Percentiles rank a stretch among this genome's conserved stretches.
Conservation (phyloP, 2,113 vertebrate species). For the Phoxinus phoxinus region DNA sequence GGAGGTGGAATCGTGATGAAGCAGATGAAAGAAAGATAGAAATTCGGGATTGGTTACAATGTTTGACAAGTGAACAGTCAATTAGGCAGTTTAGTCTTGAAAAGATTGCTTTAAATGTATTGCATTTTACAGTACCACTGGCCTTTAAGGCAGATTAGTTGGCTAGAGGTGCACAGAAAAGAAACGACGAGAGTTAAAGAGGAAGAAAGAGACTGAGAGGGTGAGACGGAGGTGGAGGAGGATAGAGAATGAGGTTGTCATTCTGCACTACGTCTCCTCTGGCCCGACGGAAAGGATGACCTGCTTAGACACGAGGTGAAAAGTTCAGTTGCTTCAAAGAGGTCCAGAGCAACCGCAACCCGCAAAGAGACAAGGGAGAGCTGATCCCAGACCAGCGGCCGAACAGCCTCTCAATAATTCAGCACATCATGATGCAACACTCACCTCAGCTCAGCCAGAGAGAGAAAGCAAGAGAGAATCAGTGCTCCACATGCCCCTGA, state of each 20-base stretch:
- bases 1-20: conserved; percentile 21
- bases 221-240: conserved; percentile 41
- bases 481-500: conserved; percentile 38
- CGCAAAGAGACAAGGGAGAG: conserved; percentile 39
- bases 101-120: not conserved
- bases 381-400: conserved; percentile 42
- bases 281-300: conserved; percentile 49
- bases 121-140: not conserved
- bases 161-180: conserved; percentile 43
- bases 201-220: conserved; percentile 44
- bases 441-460: conserved; percentile 29
- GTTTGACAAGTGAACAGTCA: not conserved
- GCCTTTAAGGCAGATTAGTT: too few relatives aligned
- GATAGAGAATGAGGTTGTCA: conserved; percentile 55
- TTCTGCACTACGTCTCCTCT: conserved; percentile 49
- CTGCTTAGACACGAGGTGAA: conserved; percentile 55
- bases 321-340: conserved; percentile 61
- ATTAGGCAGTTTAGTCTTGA: not conserved
- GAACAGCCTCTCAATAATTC: conserved; percentile 55
- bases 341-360: conserved; percentile 8
- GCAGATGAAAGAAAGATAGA: conserved; percentile 45
- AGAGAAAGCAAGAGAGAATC: conserved; percentile 27
- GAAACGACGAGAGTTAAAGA: conserved; percentile 56
- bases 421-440: conserved; percentile 54
- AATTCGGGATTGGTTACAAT: not conserved